Percentiles rank a stretch among this genome's conserved stretches.
Evolutionary conservation across 2,113 vertebrate genomes (phyloP).

Genomic region (Phoxinus phoxinus): DNA sequence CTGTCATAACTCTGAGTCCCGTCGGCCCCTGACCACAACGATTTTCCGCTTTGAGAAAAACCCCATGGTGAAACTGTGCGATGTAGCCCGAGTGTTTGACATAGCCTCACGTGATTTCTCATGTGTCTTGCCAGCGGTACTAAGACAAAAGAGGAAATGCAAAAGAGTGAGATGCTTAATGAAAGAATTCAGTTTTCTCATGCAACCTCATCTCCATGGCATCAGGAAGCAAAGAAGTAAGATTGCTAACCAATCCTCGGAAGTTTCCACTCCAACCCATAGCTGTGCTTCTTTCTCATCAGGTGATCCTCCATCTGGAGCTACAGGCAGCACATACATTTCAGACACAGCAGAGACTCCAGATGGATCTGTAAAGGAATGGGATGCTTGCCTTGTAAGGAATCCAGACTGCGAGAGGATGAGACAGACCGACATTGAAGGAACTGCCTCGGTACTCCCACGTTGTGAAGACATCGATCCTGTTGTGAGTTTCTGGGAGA

Average conservation of each 20-base stretch:
- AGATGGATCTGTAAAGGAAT: background rate
- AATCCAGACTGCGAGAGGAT: conserved; percentile 13
- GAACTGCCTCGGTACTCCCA: background rate
- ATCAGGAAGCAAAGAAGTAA: conserved; percentile 23
- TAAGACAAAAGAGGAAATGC: conserved; percentile 28
- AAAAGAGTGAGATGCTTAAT: conserved; percentile 44
- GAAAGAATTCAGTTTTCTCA: conserved; percentile 43
- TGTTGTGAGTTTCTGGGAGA: background rate
- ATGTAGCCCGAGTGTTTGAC: conserved; percentile 53
- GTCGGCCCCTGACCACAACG: background rate
- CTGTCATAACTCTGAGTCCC: background rate
- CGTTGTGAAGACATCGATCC: background rate
- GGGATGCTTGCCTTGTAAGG: background rate
- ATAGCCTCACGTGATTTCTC: conserved; percentile 54
- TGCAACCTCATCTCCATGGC: background rate
- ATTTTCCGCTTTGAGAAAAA: conserved; percentile 24
- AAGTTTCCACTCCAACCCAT: conserved; percentile 50
- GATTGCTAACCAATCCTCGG: conserved; percentile 42
- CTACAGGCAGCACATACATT: background rate
- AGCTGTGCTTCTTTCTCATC: conserved; percentile 58
- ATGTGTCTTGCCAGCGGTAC: conserved; percentile 46
- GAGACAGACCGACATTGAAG: background rate
- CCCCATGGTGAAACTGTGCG: conserved; percentile 52
- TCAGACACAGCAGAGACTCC: conserved; percentile 23
- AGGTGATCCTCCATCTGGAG: conserved; percentile 48